Percentiles rank a stretch among this genome's conserved stretches.
Evolutionary conservation across 2,888 invertebrate species (phyloP).

Genomic region (Clivina fossor): DNA sequence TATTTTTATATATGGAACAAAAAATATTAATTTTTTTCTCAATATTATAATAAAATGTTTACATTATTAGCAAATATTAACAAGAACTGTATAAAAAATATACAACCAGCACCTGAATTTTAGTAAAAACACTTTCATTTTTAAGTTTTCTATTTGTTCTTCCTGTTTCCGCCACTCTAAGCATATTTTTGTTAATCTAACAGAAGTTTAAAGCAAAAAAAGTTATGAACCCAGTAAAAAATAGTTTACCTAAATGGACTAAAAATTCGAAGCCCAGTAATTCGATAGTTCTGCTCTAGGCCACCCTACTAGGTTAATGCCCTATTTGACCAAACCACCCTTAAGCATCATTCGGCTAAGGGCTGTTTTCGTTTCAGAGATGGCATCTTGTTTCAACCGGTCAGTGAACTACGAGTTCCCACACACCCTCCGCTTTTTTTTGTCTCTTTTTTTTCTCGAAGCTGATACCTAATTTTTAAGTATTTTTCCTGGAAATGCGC

Average conservation of each 20-base stretch:
- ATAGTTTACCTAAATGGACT: conserved; percentile 11
- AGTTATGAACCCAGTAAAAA: too few relatives aligned
- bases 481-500: conserved; percentile 23
- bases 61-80: too few relatives aligned
- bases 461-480: conserved; percentile 29
- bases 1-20: too few relatives aligned
- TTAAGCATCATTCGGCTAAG: not conserved
- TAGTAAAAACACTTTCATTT: too few relatives aligned
- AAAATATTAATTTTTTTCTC: too few relatives aligned
- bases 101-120: too few relatives aligned
- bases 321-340: conserved; percentile 12
- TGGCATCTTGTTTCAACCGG: conserved; percentile 16
- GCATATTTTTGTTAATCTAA: too few relatives aligned
- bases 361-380: conserved; percentile 6
- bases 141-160: too few relatives aligned
- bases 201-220: too few relatives aligned
- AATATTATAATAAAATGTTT: too few relatives aligned
- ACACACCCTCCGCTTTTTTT: conserved; percentile 16
- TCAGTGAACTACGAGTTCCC: conserved; percentile 28
- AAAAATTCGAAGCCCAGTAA: conserved; percentile 17
- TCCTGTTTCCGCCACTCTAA: too few relatives aligned
- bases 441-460: conserved; percentile 9
- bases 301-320: conserved; percentile 17
- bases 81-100: too few relatives aligned
- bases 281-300: conserved; percentile 12